Percentiles rank a stretch among this genome's conserved stretches.
phyloP scores from a whole-genome alignment of 2,888 invertebrate species.

The Drosophila pegasa region DNA sequence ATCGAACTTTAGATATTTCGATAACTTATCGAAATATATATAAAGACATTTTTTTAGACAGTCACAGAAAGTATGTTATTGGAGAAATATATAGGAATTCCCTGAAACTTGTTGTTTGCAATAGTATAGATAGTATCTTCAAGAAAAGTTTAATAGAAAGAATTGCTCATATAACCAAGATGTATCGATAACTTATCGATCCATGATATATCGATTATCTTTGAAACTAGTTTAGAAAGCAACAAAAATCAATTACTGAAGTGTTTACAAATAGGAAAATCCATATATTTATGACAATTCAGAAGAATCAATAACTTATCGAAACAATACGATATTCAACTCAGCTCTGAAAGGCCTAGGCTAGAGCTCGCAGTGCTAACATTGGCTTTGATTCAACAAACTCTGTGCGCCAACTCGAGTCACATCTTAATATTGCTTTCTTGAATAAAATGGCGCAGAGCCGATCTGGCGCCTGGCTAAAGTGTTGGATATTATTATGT shows the following conservation, averaged over 20 bases:
- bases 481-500: slow-evolving; percentile 49
- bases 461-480: slow-evolving; percentile 40
- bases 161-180: too few species aligned
- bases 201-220: too few species aligned
- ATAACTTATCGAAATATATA: not conserved
- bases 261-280: too few species aligned
- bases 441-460: slow-evolving; percentile 63
- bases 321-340: not conserved
- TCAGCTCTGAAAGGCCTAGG: not conserved
- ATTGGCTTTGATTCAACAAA: not conserved
- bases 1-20: too few species aligned
- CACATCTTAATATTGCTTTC: slow-evolving; percentile 74
- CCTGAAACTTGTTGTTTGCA: too few species aligned
- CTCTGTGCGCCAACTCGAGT: slow-evolving; percentile 60
- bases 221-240: not conserved
- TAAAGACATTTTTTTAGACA: not conserved
- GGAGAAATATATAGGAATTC: too few species aligned
- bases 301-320: not conserved
- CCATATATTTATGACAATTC: too few species aligned
- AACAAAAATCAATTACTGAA: too few species aligned
- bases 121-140: too few species aligned
- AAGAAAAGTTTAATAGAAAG: too few species aligned
- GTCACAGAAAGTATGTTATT: too few species aligned
- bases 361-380: not conserved
- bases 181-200: too few species aligned